Evolutionary conservation across 2,797 vertebrate species (phyloP).

Genomic region (Mormyrus proboscirostris): DNA sequence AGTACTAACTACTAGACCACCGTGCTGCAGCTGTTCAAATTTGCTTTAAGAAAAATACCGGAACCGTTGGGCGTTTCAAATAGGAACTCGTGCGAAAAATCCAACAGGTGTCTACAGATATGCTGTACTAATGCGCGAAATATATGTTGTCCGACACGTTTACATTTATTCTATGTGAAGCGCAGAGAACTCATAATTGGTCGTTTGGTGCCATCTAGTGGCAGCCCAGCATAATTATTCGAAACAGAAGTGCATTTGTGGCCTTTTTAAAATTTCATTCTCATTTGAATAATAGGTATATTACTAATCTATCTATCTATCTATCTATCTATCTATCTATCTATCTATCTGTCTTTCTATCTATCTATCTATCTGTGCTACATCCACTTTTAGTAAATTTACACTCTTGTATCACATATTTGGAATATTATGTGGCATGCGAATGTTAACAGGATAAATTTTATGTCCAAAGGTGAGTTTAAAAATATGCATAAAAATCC

Average conservation of each 20-base stretch:
- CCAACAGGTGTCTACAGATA: not conserved
- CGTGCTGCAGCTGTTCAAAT: not conserved
- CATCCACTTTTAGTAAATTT: not conserved
- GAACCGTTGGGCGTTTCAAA: not conserved
- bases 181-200: slow-evolving; percentile 30
- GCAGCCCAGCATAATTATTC: not conserved
- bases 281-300: too few species aligned
- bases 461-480: not conserved
- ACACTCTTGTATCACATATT: not conserved
- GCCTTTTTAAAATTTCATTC: not conserved
- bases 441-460: not conserved
- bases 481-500: not conserved
- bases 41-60: not conserved
- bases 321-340: too few species aligned
- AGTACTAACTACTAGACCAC: not conserved
- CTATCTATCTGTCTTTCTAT: too few species aligned
- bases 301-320: too few species aligned
- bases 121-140: not conserved
- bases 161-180: not conserved
- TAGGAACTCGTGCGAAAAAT: not conserved
- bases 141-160: not conserved
- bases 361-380: not conserved
- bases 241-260: not conserved
- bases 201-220: slow-evolving; percentile 57
- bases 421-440: not conserved